A percentile compares a stretch with the other conserved stretches of the same genome.
phyloP scores from a whole-genome alignment of 2,113 vertebrate genomes.

The Pseudorhombus dupliciocellatus region DNA sequence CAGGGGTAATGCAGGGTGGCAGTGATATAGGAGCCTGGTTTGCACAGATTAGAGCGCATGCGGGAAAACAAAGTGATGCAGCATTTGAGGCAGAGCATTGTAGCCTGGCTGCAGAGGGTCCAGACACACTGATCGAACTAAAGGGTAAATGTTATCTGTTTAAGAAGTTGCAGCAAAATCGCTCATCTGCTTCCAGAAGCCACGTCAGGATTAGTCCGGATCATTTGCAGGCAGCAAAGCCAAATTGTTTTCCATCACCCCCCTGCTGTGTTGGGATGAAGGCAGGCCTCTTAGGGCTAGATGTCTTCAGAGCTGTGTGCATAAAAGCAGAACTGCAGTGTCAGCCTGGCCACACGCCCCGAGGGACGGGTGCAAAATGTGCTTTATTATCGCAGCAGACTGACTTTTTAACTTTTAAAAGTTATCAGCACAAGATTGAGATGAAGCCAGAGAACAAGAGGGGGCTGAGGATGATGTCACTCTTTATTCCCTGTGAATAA shows the following conservation, averaged over 20 bases:
- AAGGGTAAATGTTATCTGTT: not conserved
- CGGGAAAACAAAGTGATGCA: slow-evolving; percentile 35
- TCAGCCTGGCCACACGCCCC: not conserved
- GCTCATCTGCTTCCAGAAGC: not conserved
- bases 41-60: slow-evolving; percentile 45
- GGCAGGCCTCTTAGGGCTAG: not conserved
- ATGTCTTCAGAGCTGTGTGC: not conserved
- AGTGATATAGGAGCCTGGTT: slow-evolving; percentile 61
- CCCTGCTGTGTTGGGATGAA: not conserved
- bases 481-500: not conserved
- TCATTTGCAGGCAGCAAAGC: not conserved
- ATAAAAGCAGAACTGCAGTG: not conserved
- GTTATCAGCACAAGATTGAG: not conserved
- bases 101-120: not conserved
- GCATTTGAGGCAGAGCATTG: not conserved
- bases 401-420: not conserved
- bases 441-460: not conserved
- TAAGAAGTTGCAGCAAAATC: not conserved
- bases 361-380: not conserved
- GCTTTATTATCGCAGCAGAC: not conserved
- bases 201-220: not conserved
- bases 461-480: not conserved
- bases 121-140: not conserved
- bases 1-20: slow-evolving; percentile 46
- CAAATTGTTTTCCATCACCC: not conserved